Evolutionary conservation across 2,113 vertebrate genomes (phyloP).

Genomic region (Micromys minutus): DNA sequence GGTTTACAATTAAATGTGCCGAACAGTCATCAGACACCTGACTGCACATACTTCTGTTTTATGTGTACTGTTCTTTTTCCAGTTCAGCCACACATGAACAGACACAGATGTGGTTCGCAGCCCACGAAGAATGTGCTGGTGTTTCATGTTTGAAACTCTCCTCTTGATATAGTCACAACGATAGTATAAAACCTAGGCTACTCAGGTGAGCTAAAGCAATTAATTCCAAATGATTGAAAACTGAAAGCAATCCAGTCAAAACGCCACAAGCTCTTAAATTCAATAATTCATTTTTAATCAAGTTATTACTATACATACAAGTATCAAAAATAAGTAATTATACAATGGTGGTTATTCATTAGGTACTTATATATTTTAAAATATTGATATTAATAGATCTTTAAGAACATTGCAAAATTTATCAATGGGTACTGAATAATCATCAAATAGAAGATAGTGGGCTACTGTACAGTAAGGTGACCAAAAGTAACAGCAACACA

Average conservation of each 20-base stretch:
- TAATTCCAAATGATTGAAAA: conserved; percentile 20
- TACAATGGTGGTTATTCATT: conserved; percentile 23
- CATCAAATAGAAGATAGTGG: not conserved
- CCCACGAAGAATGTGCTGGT: conserved; percentile 23
- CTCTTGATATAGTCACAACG: conserved; percentile 19
- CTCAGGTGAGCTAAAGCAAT: not conserved
- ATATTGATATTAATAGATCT: conserved; percentile 28
- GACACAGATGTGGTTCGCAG: conserved; percentile 29
- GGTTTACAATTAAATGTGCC: conserved; percentile 21
- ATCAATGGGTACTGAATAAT: not conserved
- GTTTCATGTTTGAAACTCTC: conserved; percentile 45
- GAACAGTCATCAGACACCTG: conserved; percentile 23
- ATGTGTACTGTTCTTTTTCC: conserved; percentile 17
- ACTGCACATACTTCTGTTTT: conserved; percentile 20
- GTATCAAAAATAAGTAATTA: conserved; percentile 28
- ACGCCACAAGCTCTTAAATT: conserved; percentile 55
- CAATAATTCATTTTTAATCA: conserved; percentile 47
- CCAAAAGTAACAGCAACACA: not conserved
- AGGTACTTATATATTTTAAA: conserved; percentile 30
- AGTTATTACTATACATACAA: conserved; percentile 2
- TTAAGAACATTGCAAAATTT: not conserved
- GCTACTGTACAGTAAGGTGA: not conserved
- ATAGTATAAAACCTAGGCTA: conserved; percentile 16
- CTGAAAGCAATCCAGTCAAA: conserved; percentile 14
- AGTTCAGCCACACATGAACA: conserved; percentile 12